phyloP scores from a whole-genome alignment of 2,888 invertebrate species.

The Cheilosia impressa region DNA sequence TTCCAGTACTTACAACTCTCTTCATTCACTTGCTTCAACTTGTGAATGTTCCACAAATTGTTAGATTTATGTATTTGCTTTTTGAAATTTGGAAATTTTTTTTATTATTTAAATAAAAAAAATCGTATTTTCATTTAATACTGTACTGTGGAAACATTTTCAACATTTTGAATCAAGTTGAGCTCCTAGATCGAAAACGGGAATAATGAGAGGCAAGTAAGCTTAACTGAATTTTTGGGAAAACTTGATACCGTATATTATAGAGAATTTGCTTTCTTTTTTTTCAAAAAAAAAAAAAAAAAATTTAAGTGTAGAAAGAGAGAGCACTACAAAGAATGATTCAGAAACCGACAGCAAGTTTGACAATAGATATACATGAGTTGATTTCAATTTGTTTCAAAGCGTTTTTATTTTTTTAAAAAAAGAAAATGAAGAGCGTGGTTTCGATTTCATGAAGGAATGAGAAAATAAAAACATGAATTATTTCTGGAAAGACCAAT shows the following conservation, averaged over 20 bases:
- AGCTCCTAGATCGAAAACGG: conserved; percentile 84
- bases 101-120: conserved; percentile 68
- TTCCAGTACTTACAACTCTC: conserved; percentile 75
- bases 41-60: conserved; percentile 83
- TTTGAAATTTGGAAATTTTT: conserved; percentile 72
- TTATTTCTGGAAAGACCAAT: conserved; percentile 17
- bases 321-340: conserved; percentile 66
- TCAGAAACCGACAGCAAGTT: conserved; percentile 73
- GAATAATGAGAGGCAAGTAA: conserved; percentile 83
- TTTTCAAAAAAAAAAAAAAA: conserved; percentile 28
- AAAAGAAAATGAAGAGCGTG: background rate
- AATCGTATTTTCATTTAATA: conserved; percentile 17
- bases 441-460: conserved; percentile 9
- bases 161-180: conserved; percentile 83
- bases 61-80: conserved; percentile 28
- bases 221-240: conserved; percentile 83
- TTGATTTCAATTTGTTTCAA: conserved; percentile 7
- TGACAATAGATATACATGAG: conserved; percentile 57
- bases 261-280: conserved; percentile 68
- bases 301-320: conserved; percentile 40
- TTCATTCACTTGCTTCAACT: conserved; percentile 81
- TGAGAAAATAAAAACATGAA: conserved; percentile 9
- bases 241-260: conserved; percentile 82
- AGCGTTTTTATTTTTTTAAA: background rate
- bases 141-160: conserved; percentile 82